Conservation (phyloP, 2,113 vertebrate species). For the Dicaeum eximium region DNA sequence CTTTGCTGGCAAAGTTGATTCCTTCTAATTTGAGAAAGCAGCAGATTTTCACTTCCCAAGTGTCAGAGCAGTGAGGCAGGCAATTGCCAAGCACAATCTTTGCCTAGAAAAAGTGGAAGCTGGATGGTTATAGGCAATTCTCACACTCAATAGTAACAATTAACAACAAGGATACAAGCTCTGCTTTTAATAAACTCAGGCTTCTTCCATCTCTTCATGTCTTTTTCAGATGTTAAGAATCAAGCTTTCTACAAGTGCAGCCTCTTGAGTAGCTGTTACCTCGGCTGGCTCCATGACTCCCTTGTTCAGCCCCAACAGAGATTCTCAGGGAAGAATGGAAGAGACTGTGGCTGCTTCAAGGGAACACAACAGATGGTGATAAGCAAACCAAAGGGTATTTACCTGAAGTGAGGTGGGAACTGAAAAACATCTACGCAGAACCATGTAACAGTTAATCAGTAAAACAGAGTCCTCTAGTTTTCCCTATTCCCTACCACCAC, state of each 20-base stretch:
- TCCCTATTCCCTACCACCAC: not conserved
- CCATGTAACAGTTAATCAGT: not conserved
- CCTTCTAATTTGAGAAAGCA: not conserved
- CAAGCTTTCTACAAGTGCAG: not conserved
- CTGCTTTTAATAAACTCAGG: not conserved
- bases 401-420: not conserved
- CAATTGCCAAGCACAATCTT: not conserved
- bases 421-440: not conserved
- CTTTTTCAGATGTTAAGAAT: not conserved
- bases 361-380: not conserved
- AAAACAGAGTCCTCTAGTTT: not conserved
- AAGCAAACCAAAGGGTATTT: not conserved
- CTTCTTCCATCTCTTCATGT: not conserved
- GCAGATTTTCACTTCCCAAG: not conserved
- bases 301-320: not conserved
- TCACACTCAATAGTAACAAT: not conserved
- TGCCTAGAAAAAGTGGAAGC: not conserved
- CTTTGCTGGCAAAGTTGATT: not conserved
- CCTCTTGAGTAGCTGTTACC: not conserved
- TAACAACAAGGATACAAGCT: not conserved
- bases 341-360: fast-evolving
- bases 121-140: not conserved
- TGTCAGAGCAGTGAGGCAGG: not conserved
- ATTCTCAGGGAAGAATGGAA: not conserved
- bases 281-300: not conserved